A percentile compares a stretch with the other conserved stretches of the same genome.
These are phyloP conservation scores for Arizona elegans DNA, from an alignment of 2,113 vertebrate genomes.

Conservation along the genomic window DNA sequence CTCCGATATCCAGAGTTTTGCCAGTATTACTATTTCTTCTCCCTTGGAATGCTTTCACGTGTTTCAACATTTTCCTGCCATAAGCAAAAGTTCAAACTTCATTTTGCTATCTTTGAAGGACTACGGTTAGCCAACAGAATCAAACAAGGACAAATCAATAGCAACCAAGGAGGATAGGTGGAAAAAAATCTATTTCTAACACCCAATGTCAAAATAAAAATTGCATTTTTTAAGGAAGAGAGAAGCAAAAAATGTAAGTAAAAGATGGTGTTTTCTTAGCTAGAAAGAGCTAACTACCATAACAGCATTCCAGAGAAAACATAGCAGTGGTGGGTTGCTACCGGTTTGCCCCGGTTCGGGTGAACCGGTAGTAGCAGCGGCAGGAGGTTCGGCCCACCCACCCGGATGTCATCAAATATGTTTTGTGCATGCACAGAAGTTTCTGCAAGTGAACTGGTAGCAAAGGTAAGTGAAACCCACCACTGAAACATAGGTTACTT, in stretches of 20 bases:
- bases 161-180: conserved; percentile 1
- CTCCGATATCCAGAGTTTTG: not conserved
- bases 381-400: no score
- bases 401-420: no score
- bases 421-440: no score
- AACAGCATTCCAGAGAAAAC: not conserved
- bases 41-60: not conserved
- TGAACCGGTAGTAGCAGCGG: no score
- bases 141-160: conserved; percentile 45
- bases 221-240: not conserved
- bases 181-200: conserved; percentile 13
- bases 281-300: not conserved
- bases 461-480: no score
- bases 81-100: conserved; percentile 24
- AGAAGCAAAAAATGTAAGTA: conserved; percentile 17
- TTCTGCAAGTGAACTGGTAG: no score
- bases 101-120: conserved; percentile 29
- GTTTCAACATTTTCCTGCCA: not conserved
- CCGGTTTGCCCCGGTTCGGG: no score
- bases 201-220: conserved; percentile 1
- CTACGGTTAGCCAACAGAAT: conserved; percentile 37
- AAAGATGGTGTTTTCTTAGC: not conserved
- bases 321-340: no score
- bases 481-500: not conserved
- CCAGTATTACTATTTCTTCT: conserved; percentile 12